phyloP scores from a whole-genome alignment of 2,113 vertebrate species.

The Erythrocercus mccallii region DNA sequence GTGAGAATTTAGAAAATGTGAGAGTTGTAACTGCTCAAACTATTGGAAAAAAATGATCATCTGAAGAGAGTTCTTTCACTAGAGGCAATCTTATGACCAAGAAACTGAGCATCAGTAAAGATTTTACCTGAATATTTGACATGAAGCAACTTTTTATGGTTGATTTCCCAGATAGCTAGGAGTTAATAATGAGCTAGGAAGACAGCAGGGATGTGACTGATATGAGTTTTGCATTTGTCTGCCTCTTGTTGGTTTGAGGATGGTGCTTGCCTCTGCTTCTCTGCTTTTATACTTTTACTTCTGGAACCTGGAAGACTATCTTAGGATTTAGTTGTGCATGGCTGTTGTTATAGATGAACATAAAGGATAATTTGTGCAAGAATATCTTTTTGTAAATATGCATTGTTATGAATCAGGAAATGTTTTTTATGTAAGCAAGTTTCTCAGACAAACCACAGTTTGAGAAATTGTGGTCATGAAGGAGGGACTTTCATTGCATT shows the following conservation, averaged over 20 bases:
- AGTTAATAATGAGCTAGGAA: background rate
- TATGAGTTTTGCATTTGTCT: background rate
- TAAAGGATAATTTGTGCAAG: too few relatives aligned
- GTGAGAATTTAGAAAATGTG: background rate
- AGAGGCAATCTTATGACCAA: background rate
- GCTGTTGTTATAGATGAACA: too few relatives aligned
- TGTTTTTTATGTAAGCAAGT: too few relatives aligned
- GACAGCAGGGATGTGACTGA: background rate
- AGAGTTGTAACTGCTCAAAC: background rate
- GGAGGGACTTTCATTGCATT: too few relatives aligned
- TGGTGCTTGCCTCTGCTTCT: background rate
- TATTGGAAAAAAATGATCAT: background rate
- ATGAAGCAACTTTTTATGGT: rapidly evolving
- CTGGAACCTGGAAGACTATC: background rate
- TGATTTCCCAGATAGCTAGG: background rate
- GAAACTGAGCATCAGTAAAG: background rate
- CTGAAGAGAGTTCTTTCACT: background rate
- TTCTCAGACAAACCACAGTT: too few relatives aligned
- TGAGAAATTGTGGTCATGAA: too few relatives aligned
- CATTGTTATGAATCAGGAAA: too few relatives aligned
- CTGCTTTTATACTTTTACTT: background rate
- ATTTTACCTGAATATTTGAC: background rate
- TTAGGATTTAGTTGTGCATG: background rate
- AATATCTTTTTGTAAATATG: too few relatives aligned
- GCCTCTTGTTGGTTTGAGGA: background rate